phyloP scores from a whole-genome alignment of 2,113 vertebrate species.

The Sciurus niger region DNA sequence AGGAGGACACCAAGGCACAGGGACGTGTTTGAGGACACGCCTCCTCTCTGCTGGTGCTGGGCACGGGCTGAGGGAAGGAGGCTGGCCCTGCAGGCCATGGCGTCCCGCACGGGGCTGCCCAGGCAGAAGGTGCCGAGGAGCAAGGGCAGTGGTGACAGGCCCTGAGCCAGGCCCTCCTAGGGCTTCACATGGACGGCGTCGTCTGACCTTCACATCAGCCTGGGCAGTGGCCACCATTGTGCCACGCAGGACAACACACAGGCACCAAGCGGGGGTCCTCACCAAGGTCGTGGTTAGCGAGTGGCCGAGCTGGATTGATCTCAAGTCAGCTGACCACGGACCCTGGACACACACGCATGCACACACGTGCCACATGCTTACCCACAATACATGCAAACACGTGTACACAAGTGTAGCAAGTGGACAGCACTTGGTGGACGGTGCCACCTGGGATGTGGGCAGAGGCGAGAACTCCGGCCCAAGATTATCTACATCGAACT shows the following conservation, averaged over 20 bases:
- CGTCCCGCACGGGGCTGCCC: no score
- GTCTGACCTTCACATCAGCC: no score
- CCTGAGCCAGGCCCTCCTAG: no score
- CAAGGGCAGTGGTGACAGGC: no score
- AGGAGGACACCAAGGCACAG: neutral
- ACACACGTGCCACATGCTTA: neutral
- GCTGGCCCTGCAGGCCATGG: no score
- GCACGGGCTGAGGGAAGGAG: no score
- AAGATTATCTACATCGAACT: neutral
- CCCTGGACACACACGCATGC: neutral
- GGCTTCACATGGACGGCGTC: no score
- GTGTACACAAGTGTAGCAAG: neutral
- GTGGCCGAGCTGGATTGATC: neutral
- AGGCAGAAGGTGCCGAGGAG: no score
- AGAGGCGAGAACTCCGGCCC: neutral
- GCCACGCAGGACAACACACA: no score
- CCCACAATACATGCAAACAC: neutral
- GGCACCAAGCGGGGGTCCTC: no score
- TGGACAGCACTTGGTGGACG: neutral
- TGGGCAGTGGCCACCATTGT: no score
- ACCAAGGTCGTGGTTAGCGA: neutral
- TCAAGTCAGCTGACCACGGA: neutral
- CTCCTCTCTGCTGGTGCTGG: no score
- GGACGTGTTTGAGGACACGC: neutral
- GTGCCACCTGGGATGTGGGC: fast-evolving